Conservation (phyloP, 2,888 invertebrate species). For the Stictocephala bisonia region DNA sequence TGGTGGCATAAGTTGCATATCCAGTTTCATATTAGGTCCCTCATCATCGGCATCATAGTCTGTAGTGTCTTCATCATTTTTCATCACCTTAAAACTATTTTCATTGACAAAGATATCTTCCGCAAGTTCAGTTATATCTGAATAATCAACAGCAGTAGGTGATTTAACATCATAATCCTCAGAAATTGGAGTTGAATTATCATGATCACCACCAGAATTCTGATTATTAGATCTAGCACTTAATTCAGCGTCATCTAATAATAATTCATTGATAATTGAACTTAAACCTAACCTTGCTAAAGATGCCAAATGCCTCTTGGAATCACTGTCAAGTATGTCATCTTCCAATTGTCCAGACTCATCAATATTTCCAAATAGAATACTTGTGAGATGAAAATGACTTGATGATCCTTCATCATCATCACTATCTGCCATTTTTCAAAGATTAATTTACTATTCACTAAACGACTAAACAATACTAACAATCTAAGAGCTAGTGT, state of each 20-base stretch:
- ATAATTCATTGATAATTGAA: slow-evolving; percentile 83
- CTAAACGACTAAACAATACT: too few relatives aligned
- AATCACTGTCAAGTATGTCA: slow-evolving; percentile 82
- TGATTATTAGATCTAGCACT: slow-evolving; percentile 37
- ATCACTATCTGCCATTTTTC: slow-evolving; percentile 41
- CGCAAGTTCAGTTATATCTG: slow-evolving; percentile 92
- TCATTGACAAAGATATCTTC: slow-evolving; percentile 71
- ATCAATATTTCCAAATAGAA: slow-evolving; percentile 94
- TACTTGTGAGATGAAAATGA: slow-evolving; percentile 49
- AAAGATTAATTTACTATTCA: neutral
- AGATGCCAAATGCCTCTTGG: slow-evolving; percentile 86
- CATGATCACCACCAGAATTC: slow-evolving; percentile 53
- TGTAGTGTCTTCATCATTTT: slow-evolving; percentile 53
- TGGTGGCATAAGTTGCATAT: slow-evolving; percentile 87
- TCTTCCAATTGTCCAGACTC: slow-evolving; percentile 91
- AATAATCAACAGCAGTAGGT: slow-evolving; percentile 89
- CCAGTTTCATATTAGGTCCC: slow-evolving; percentile 71
- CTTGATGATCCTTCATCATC: slow-evolving; percentile 23
- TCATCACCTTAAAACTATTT: slow-evolving; percentile 29
- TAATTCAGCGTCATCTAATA: slow-evolving; percentile 67
- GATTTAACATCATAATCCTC: slow-evolving; percentile 67
- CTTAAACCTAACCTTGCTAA: slow-evolving; percentile 81
- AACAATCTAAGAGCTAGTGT: too few relatives aligned
- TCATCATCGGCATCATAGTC: slow-evolving; percentile 75
- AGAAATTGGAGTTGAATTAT: slow-evolving; percentile 61